phyloP scores from a whole-genome alignment of 2,113 vertebrate genomes.

The Cavia aperea region DNA sequence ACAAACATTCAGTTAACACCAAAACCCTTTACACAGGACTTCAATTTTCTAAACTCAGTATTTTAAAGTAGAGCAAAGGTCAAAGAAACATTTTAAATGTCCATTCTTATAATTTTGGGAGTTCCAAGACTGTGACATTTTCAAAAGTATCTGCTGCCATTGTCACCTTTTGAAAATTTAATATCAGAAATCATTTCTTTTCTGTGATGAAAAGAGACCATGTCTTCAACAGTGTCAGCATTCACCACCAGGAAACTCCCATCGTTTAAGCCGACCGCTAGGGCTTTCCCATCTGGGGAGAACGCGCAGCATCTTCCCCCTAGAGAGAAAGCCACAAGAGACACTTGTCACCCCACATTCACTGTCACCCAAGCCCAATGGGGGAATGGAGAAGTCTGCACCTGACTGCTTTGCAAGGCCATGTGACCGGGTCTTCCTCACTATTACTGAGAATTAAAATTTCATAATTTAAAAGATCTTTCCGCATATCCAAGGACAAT shows the following conservation, averaged over 20 bases:
- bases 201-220: constrained; percentile 98
- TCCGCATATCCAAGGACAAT: background rate
- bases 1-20: constrained; percentile 54
- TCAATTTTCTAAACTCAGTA: background rate
- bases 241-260: constrained; percentile 98
- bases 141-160: background rate
- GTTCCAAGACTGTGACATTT: background rate
- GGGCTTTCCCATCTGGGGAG: constrained; percentile 94
- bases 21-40: background rate
- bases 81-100: background rate
- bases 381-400: background rate
- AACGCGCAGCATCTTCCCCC: constrained; percentile 97
- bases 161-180: constrained; percentile 91
- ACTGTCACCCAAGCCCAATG: background rate
- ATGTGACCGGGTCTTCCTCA: background rate
- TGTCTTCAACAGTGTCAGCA: constrained; percentile 96
- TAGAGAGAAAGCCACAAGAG: constrained; percentile 54
- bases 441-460: background rate
- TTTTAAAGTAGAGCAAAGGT: constrained; percentile 16
- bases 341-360: rapidly evolving
- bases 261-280: constrained; percentile 94
- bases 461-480: background rate
- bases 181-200: constrained; percentile 97
- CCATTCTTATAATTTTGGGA: background rate
- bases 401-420: rapidly evolving